Evolutionary conservation across 2,113 vertebrate species (phyloP).

Genomic region (Azemiops feae): DNA sequence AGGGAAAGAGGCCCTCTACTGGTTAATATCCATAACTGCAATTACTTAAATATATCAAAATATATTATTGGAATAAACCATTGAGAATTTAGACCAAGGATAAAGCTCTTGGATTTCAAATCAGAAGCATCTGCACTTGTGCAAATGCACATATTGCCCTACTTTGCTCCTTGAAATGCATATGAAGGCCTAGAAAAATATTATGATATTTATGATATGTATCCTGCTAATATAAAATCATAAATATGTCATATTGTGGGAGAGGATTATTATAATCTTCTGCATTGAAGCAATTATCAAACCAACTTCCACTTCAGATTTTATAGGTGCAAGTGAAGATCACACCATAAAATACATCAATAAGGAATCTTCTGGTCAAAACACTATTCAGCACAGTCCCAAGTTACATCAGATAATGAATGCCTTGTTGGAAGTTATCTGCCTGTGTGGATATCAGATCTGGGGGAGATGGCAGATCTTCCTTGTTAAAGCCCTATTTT

Average conservation of each 20-base stretch:
- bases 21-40: slow-evolving; percentile 8
- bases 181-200: not conserved
- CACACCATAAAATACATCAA: not conserved
- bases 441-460: not conserved
- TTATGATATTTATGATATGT: not conserved
- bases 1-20: slow-evolving; percentile 38
- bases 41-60: not conserved
- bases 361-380: not conserved
- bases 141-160: not conserved
- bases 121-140: not conserved
- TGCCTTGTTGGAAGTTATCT: not conserved
- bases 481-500: not conserved
- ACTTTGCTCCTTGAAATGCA: not conserved
- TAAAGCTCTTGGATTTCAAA: not conserved
- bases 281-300: not conserved
- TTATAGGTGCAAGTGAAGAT: not conserved
- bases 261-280: not conserved
- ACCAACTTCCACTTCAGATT: not conserved
- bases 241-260: not conserved
- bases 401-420: not conserved
- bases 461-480: not conserved
- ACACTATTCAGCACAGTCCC: not conserved
- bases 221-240: not conserved
- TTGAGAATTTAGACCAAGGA: not conserved
- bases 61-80: not conserved